phyloP scores from a whole-genome alignment of 2,888 invertebrate species.

The Cosmia pyralina region DNA sequence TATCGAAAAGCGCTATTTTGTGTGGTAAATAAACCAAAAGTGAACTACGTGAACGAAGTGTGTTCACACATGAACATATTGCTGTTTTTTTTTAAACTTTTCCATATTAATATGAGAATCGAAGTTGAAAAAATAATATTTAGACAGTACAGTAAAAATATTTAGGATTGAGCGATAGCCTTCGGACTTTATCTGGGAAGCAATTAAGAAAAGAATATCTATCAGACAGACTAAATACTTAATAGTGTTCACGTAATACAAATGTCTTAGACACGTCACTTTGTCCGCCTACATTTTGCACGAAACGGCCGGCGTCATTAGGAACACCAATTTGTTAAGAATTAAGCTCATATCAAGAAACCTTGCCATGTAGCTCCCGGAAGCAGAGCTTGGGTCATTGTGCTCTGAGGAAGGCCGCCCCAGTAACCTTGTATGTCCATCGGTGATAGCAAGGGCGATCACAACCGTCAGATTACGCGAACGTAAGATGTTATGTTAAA shows the following conservation, averaged over 20 bases:
- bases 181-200: neutral
- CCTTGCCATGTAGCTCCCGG: slow-evolving; percentile 68
- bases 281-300: slow-evolving; percentile 50
- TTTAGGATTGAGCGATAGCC: slow-evolving; percentile 15
- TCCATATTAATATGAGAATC: slow-evolving; percentile 5
- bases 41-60: neutral
- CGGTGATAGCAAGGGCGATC: slow-evolving; percentile 73
- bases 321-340: slow-evolving; percentile 42
- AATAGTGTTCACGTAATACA: slow-evolving; percentile 1
- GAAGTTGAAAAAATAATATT: slow-evolving; percentile 1
- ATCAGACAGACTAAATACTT: slow-evolving; percentile 13
- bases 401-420: slow-evolving; percentile 69
- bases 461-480: slow-evolving; percentile 46
- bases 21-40: neutral
- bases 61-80: neutral
- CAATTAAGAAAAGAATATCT: slow-evolving; percentile 19
- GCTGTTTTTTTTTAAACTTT: slow-evolving; percentile 4
- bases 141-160: slow-evolving; percentile 10
- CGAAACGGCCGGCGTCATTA: slow-evolving; percentile 28
- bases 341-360: slow-evolving; percentile 49
- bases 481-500: slow-evolving; percentile 46
- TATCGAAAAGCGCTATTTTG: neutral
- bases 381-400: slow-evolving; percentile 73
- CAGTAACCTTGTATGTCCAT: slow-evolving; percentile 67
- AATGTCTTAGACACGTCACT: slow-evolving; percentile 6